Evolutionary conservation across 2,113 vertebrate genomes (phyloP).

Genomic region (Bagarius yarrelli): DNA sequence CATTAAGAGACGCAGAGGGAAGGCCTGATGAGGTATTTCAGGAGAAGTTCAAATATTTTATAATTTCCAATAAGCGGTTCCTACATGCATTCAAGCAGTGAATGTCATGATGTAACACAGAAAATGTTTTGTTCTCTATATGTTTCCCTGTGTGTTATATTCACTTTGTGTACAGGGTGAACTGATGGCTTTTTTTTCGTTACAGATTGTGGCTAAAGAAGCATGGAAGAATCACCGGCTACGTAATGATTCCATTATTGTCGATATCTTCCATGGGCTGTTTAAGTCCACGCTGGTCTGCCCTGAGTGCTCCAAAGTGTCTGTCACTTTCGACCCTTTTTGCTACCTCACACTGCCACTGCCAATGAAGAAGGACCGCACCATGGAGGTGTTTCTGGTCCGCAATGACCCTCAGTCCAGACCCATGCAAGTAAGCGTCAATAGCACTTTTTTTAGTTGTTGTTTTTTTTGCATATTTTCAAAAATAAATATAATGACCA

Average conservation of each 20-base stretch:
- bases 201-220: constrained; percentile 85
- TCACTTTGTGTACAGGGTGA: neutral
- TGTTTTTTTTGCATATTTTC: neutral
- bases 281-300: constrained; percentile 91
- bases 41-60: neutral
- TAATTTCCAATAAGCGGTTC: neutral
- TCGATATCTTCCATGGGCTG: constrained; percentile 89
- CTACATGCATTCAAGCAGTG: neutral
- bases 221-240: constrained; percentile 86
- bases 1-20: constrained; percentile 88
- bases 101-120: neutral
- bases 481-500: neutral
- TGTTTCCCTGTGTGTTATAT: neutral
- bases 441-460: neutral
- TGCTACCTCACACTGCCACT: constrained; percentile 90
- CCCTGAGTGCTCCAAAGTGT: constrained; percentile 85
- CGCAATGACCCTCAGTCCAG: constrained; percentile 81
- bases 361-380: constrained; percentile 87
- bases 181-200: neutral
- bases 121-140: neutral
- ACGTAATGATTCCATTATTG: constrained; percentile 87
- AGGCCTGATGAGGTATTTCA: constrained; percentile 83
- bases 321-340: constrained; percentile 91
- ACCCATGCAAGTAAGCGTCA: constrained; percentile 82
- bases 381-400: constrained; percentile 87